phyloP scores from a whole-genome alignment of 2,888 invertebrate genomes.

The Cynaeus angustus region DNA sequence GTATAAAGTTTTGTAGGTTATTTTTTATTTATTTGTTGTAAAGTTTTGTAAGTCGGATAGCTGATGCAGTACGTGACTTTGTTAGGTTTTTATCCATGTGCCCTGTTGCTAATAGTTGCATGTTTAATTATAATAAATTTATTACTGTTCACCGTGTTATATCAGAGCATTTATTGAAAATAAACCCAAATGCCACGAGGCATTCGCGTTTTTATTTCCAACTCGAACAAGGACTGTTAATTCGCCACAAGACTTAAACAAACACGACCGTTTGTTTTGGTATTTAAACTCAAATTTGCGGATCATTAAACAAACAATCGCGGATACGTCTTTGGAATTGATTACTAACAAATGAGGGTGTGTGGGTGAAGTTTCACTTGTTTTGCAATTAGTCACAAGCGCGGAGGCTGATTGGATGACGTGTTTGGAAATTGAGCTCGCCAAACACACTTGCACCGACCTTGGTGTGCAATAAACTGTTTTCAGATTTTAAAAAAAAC shows the following conservation, averaged over 20 bases:
- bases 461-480: too few relatives aligned
- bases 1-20: slow-evolving; percentile 60
- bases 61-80: slow-evolving; percentile 37
- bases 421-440: too few relatives aligned
- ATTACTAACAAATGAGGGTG: background rate
- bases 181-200: slow-evolving; percentile 29
- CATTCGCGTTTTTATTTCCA: background rate
- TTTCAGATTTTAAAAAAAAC: too few relatives aligned
- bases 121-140: slow-evolving; percentile 63
- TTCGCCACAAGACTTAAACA: too few relatives aligned
- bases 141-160: slow-evolving; percentile 67
- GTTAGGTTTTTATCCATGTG: slow-evolving; percentile 59
- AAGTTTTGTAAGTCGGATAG: slow-evolving; percentile 40
- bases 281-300: too few relatives aligned
- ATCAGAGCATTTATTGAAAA: slow-evolving; percentile 61
- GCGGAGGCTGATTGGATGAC: background rate
- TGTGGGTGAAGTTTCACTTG: background rate
- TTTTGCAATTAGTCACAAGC: background rate
- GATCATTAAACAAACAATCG: too few relatives aligned
- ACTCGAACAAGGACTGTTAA: too few relatives aligned
- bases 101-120: slow-evolving; percentile 62
- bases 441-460: too few relatives aligned
- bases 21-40: slow-evolving; percentile 61
- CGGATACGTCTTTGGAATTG: background rate
- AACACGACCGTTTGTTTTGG: too few relatives aligned